A percentile compares a stretch with the other conserved stretches of the same genome.
phyloP scores from a whole-genome alignment of 1,140 invertebrate species.

The Drosophila chauvacae region DNA sequence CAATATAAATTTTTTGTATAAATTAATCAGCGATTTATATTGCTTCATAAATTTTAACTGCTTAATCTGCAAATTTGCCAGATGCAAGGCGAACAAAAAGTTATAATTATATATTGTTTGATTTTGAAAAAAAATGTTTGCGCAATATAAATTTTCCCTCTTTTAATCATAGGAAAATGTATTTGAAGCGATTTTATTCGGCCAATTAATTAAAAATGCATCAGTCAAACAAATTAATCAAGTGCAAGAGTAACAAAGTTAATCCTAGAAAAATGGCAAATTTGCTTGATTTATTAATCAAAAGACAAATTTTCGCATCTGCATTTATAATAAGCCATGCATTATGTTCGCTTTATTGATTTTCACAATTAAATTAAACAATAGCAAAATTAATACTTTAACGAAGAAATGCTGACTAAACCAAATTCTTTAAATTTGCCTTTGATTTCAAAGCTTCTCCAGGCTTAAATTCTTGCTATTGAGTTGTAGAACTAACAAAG shows the following conservation, averaged over 20 bases:
- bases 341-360: not conserved
- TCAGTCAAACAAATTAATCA: constrained; percentile 15
- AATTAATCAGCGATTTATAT: not conserved
- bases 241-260: constrained; percentile 7
- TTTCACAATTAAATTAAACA: not conserved
- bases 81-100: not conserved
- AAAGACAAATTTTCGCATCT: not conserved
- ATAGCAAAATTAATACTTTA: not conserved
- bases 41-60: not conserved
- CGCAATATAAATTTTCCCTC: constrained; percentile 4
- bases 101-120: constrained; percentile 8
- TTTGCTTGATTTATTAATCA: constrained; percentile 12
- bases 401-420: not conserved
- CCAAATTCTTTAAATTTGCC: not conserved
- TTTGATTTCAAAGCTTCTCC: not conserved
- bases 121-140: constrained; percentile 3
- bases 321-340: not conserved
- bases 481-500: not conserved
- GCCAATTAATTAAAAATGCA: constrained; percentile 16
- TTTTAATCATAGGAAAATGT: constrained; percentile 3
- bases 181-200: constrained; percentile 8
- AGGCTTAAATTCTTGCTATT: not conserved
- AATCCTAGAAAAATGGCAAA: constrained; percentile 5
- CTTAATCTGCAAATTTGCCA: constrained; percentile 4
- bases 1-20: not conserved